Conservation (phyloP, 1,140 invertebrate genomes). For the Euglossa dilemma region DNA sequence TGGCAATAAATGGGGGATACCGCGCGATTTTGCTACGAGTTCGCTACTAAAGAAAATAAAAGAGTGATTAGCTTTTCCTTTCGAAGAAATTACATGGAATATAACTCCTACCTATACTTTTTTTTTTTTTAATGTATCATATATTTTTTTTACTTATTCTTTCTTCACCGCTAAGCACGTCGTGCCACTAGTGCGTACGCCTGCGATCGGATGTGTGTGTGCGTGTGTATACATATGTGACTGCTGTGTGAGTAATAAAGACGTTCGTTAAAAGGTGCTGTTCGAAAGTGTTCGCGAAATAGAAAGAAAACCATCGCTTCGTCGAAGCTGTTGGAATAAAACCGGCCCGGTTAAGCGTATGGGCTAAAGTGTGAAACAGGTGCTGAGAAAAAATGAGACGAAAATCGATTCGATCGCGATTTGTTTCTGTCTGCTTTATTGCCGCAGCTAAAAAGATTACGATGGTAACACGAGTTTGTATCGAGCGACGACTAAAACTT, state of each 20-base stretch:
- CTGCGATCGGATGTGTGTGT: conserved; percentile 40
- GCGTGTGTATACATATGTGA: conserved; percentile 15
- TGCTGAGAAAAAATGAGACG: neutral
- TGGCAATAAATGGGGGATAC: conserved; percentile 30
- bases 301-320: neutral
- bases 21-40: conserved; percentile 35
- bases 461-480: neutral
- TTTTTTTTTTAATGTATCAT: conserved; percentile 24
- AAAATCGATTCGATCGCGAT: neutral
- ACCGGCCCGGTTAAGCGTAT: neutral
- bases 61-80: conserved; percentile 36
- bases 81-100: conserved; percentile 61
- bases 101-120: conserved; percentile 57
- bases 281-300: neutral
- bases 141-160: conserved; percentile 30
- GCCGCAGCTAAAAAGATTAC: neutral
- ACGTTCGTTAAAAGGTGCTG: neutral
- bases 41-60: conserved; percentile 41
- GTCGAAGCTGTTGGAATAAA: neutral
- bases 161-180: conserved; percentile 48
- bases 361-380: neutral
- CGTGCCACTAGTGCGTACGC: conserved; percentile 50
- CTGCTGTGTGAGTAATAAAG: neutral
- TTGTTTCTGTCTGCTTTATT: neutral
- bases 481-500: neutral